These are phyloP conservation scores for Porites australiensis DNA, from an alignment of 64 coral and sea anemone species.

Conservation along the genomic window DNA sequence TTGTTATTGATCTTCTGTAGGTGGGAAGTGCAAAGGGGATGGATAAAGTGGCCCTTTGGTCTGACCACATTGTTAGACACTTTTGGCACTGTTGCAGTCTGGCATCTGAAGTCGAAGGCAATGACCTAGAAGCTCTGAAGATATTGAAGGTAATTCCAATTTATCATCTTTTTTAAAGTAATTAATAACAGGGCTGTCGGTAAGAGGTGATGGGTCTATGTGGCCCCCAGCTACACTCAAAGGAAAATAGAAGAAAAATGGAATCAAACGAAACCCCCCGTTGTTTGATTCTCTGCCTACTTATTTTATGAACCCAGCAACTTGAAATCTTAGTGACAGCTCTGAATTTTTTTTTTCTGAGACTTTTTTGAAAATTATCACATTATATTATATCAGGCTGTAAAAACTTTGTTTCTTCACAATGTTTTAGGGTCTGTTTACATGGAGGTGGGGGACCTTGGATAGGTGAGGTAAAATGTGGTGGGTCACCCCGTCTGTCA, in stretches of 20 bases:
- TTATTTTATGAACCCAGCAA: too few species aligned
- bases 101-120: constrained; percentile 13
- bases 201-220: too few species aligned
- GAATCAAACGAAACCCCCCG: neutral
- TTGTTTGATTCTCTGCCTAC: too few species aligned
- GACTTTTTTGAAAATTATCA: neutral
- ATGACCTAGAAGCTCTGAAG: constrained; percentile 9
- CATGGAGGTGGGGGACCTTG: neutral
- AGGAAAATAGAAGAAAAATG: neutral
- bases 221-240: neutral
- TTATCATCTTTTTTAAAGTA: neutral
- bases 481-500: too few species aligned
- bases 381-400: too few species aligned
- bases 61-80: constrained; percentile 56
- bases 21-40: constrained; percentile 25
- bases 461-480: neutral
- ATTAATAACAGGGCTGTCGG: neutral
- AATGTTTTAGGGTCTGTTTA: neutral
- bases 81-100: constrained; percentile 46
- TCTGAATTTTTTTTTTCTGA: neutral
- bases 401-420: too few species aligned
- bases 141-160: constrained; percentile 24
- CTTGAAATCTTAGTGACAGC: too few species aligned
- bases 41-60: constrained; percentile 39
- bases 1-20: neutral